These are phyloP conservation scores for Machaerirhynchus nigripectus DNA, from an alignment of 2,113 vertebrate species.

Conservation along the genomic window DNA sequence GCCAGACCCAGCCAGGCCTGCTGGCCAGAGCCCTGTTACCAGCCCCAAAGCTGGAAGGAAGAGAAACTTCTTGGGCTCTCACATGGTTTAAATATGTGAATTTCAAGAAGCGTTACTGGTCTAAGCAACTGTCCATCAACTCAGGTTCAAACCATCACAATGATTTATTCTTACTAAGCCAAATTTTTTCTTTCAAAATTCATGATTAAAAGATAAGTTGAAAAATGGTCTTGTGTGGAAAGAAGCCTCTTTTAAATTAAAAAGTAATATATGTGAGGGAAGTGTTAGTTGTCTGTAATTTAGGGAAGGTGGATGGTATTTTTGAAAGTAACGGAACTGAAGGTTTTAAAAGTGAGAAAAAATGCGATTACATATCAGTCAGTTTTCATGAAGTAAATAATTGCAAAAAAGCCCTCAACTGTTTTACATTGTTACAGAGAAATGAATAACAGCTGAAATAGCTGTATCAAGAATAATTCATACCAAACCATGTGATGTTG, in stretches of 20 bases:
- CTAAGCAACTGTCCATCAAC: no score
- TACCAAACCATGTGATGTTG: neutral
- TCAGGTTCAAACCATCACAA: no score
- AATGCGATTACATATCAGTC: neutral
- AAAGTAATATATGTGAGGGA: neutral
- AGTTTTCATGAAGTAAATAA: slow-evolving; percentile 1
- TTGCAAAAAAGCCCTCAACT: neutral
- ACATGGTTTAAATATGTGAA: no score
- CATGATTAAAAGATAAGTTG: neutral
- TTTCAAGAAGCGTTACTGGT: no score
- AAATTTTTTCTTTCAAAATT: neutral
- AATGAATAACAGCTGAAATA: neutral
- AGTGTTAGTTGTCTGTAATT: neutral
- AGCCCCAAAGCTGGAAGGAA: no score
- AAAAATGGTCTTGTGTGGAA: neutral
- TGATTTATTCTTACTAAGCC: neutral
- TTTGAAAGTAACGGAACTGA: neutral
- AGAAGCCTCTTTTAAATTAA: neutral
- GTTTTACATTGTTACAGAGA: neutral
- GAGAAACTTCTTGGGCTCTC: no score
- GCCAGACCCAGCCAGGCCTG: no score
- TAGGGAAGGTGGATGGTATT: neutral
- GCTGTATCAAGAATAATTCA: neutral
- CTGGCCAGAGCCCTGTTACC: no score
- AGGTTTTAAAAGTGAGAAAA: neutral